Evolutionary conservation across 2,113 vertebrate genomes (phyloP), one percentile per base, ranked within the genome.

Genomic region (Paratilapia polleni): DNA sequence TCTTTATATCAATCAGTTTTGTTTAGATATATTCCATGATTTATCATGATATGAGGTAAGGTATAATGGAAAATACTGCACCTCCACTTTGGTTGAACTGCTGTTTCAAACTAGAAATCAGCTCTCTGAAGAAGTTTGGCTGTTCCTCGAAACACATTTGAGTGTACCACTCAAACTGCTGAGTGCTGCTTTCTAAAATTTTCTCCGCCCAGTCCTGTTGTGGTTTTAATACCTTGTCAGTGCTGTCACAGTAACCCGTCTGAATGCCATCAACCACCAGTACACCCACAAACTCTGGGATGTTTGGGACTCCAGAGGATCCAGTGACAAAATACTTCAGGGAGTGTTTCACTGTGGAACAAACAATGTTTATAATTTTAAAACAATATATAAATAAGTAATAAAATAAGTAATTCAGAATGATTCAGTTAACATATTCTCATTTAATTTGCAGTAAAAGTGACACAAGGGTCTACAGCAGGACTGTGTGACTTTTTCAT

Each of bases 21-120:
- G 1, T 43, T 43, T 43, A 12, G 41, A 11, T 14, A 43, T 43
- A 43, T 43, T 12, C 41, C 4, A 43, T 41, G 22, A 59, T 59
- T 59, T 59, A 59, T 26, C 14, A 59, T 59, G 22, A 28, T 59
- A 1, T 59, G 57, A 59, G 57, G 22, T 56, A 10, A 57, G 22
- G n/a, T 57, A 12, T 57, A 22, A 6, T 1, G 12, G 41, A 43
- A 56, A 57, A 57, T 57, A 57, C 54, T 62, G 1, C 47, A 83
- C 62, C 81, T 78, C 13, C 9, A 56, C 15, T 70, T n/a, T 79
- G 79, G 59, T 83, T 88, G 17, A 88, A 81, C 4, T 22, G 22
- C 3, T 62, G 19, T 74, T 41, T 92, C 8, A 63, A n/a, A 64
- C 4, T 0, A 6, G 14, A 2, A 5, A 91, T 24, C 2, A 0